Conservation (phyloP, 2,113 vertebrate genomes). For the Pelobates fuscus region DNA sequence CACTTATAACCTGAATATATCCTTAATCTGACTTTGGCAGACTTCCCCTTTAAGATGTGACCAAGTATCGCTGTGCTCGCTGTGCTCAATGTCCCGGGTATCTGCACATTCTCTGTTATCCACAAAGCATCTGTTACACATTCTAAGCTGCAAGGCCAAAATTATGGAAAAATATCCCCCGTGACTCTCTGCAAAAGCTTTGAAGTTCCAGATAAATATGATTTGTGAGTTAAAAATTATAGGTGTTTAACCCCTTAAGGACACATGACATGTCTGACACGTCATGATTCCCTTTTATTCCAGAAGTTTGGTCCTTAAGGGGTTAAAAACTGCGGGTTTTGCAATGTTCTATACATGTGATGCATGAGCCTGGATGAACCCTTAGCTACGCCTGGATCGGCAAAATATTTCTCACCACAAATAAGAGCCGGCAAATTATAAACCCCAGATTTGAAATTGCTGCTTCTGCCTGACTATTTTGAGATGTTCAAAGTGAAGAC, state of each 20-base stretch:
- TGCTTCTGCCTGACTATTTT: constrained; percentile 7
- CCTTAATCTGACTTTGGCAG: too few relatives aligned
- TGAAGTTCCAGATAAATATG: constrained; percentile 7
- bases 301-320: too few relatives aligned
- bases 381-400: neutral
- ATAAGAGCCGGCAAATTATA: neutral
- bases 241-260: too few relatives aligned
- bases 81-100: too few relatives aligned
- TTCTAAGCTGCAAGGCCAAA: neutral
- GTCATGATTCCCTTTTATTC: too few relatives aligned
- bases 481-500: neutral
- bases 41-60: too few relatives aligned
- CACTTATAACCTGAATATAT: too few relatives aligned
- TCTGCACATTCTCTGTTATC: neutral
- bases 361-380: neutral
- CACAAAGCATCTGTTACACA: neutral
- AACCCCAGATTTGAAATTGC: neutral
- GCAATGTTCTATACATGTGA: neutral
- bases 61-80: too few relatives aligned
- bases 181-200: constrained; percentile 7
- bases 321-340: neutral
- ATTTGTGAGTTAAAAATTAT: constrained; percentile 6
- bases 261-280: too few relatives aligned
- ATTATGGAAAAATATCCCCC: neutral
- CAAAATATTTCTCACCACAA: constrained; percentile 1